Percentiles rank a stretch among this genome's conserved stretches.
Conservation (phyloP, 2,113 vertebrate genomes). For the Ardeotis arabs region DNA sequence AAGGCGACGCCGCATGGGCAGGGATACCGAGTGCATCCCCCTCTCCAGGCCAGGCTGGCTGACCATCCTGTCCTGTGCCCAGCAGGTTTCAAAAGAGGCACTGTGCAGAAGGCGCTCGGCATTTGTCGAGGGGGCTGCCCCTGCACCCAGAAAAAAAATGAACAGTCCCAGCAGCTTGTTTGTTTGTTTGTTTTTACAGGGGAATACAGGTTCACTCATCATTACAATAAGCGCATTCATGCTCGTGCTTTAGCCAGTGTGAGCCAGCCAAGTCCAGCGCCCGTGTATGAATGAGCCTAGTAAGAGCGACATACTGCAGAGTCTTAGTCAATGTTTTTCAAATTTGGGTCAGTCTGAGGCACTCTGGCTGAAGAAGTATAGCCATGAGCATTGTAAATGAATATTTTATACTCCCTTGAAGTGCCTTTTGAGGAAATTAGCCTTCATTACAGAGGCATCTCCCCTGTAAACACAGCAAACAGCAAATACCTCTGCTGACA, state of each 20-base stretch:
- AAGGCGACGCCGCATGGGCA: rapidly evolving
- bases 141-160: not conserved
- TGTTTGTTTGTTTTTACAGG: not conserved
- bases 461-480: not conserved
- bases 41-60: not conserved
- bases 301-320: conserved; percentile 14
- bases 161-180: not conserved
- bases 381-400: conserved; percentile 31
- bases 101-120: not conserved
- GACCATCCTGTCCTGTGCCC: rapidly evolving
- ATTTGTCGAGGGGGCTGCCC: not conserved
- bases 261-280: not conserved
- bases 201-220: conserved; percentile 50
- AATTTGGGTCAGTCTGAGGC: conserved; percentile 24
- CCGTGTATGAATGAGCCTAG: not conserved
- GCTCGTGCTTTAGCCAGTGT: rapidly evolving
- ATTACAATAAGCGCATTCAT: conserved; percentile 45
- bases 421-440: conserved; percentile 34
- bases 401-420: conserved; percentile 41
- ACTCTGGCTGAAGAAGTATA: not conserved
- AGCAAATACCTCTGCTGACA: conserved; percentile 35
- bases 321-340: not conserved
- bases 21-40: not conserved
- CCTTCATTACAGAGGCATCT: conserved; percentile 51
- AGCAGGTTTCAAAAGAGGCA: not conserved